Evolutionary conservation across 2,888 invertebrate species (phyloP).

Genomic region (Deroplatys truncata): DNA sequence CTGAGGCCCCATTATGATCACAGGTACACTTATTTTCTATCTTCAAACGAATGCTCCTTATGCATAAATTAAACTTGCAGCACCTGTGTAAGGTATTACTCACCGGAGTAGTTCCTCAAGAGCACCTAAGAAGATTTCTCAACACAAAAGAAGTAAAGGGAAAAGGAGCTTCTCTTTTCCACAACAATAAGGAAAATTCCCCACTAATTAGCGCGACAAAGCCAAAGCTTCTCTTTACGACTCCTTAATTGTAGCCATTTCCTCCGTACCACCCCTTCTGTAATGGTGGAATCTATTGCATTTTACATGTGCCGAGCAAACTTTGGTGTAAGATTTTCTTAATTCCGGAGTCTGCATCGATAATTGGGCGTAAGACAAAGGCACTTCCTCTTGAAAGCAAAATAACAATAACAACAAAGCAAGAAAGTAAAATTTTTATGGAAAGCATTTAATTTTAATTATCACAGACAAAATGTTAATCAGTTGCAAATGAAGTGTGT

Average conservation of each 20-base stretch:
- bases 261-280: neutral
- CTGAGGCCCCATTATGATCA: too few species aligned
- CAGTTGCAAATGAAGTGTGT: too few species aligned
- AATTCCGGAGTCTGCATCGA: neutral
- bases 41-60: too few species aligned
- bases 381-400: neutral
- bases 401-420: neutral
- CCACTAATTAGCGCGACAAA: neutral
- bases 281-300: neutral
- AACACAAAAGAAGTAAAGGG: neutral
- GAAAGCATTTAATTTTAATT: neutral
- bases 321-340: neutral
- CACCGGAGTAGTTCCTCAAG: neutral
- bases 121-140: neutral
- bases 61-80: too few species aligned
- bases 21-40: too few species aligned
- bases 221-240: neutral
- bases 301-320: neutral
- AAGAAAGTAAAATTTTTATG: neutral
- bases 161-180: neutral
- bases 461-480: too few species aligned
- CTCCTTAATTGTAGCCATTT: neutral
- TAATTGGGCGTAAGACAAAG: neutral
- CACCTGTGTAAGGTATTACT: too few species aligned
- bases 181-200: neutral